These are phyloP conservation scores for Meandrusa payeni DNA, from an alignment of 2,888 invertebrate genomes.

Conservation along the genomic window DNA sequence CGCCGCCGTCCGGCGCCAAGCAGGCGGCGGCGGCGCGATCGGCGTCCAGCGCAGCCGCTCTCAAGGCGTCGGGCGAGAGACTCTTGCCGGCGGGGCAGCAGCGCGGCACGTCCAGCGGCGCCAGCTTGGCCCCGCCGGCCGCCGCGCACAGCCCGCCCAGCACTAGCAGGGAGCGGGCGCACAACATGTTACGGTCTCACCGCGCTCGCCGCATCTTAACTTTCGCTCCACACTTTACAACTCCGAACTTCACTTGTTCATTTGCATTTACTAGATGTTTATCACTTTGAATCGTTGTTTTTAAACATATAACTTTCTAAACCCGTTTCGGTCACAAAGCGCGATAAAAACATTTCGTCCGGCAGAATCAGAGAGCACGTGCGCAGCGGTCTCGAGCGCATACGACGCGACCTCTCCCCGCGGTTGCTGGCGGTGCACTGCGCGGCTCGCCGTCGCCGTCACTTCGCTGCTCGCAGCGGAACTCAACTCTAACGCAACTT, in stretches of 20 bases:
- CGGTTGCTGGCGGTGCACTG: conserved; percentile 39
- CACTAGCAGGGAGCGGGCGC: conserved; percentile 28
- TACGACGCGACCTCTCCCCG: conserved; percentile 41
- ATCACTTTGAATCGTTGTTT: conserved; percentile 13
- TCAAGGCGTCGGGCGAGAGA: conserved; percentile 53
- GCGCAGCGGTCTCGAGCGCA: conserved; percentile 28
- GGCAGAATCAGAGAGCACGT: conserved; percentile 46
- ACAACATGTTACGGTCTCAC: conserved; percentile 39
- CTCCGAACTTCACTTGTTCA: conserved; percentile 11
- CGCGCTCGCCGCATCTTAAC: conserved; percentile 33
- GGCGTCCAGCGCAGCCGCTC: conserved; percentile 72
- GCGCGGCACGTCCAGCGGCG: conserved; percentile 50
- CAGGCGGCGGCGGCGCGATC: conserved; percentile 46
- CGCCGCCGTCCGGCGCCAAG: conserved; percentile 37
- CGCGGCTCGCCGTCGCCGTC: conserved; percentile 60
- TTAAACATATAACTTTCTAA: conserved; percentile 15
- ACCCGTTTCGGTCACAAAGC: conserved; percentile 19
- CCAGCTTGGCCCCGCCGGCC: conserved; percentile 43
- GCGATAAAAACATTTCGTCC: conserved; percentile 32
- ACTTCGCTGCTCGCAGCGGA: not conserved
- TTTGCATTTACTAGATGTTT: conserved; percentile 2
- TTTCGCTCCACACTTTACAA: conserved; percentile 15
- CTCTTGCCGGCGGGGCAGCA: conserved; percentile 47
- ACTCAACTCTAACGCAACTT: too few relatives aligned
- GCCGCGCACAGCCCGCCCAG: conserved; percentile 31